Evolutionary conservation across 2,888 invertebrate genomes (phyloP).

Genomic region (Ochropleura leucogaster): DNA sequence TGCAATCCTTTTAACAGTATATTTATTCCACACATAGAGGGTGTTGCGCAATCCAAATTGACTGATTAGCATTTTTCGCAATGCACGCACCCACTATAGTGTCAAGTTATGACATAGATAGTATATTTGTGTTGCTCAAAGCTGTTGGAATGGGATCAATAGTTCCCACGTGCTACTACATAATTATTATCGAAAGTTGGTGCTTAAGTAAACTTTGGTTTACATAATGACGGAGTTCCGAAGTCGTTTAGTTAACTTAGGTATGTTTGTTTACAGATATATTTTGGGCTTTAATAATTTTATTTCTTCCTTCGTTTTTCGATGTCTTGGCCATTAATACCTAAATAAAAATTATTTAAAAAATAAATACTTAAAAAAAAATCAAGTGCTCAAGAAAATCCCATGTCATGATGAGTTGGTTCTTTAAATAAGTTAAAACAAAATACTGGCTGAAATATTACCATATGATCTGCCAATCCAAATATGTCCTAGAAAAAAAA

Average conservation of each 20-base stretch:
- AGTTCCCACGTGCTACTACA: slow-evolving; percentile 51
- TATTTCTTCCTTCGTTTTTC: neutral
- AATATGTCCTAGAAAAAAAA: neutral
- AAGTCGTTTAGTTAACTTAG: slow-evolving; percentile 29
- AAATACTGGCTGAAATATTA: no score
- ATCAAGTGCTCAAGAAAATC: no score
- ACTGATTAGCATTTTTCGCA: slow-evolving; percentile 69
- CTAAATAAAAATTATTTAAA: no score
- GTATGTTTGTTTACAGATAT: slow-evolving; percentile 35
- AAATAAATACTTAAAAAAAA: no score
- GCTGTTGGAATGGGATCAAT: slow-evolving; percentile 51
- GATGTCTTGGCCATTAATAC: neutral
- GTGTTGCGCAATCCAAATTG: slow-evolving; percentile 55
- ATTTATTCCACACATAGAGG: slow-evolving; percentile 55
- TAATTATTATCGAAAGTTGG: slow-evolving; percentile 51
- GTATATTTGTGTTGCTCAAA: slow-evolving; percentile 47
- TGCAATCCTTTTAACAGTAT: slow-evolving; percentile 57
- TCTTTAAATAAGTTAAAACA: no score
- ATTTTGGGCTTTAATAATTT: neutral
- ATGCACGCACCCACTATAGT: slow-evolving; percentile 55
- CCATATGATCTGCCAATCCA: neutral
- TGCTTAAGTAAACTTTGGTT: slow-evolving; percentile 37
- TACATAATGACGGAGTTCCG: slow-evolving; percentile 49
- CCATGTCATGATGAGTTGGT: neutral
- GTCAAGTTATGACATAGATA: slow-evolving; percentile 62